These are phyloP conservation scores for Arion vulgaris DNA, from an alignment of 1,140 invertebrate species.

Conservation along the genomic window DNA sequence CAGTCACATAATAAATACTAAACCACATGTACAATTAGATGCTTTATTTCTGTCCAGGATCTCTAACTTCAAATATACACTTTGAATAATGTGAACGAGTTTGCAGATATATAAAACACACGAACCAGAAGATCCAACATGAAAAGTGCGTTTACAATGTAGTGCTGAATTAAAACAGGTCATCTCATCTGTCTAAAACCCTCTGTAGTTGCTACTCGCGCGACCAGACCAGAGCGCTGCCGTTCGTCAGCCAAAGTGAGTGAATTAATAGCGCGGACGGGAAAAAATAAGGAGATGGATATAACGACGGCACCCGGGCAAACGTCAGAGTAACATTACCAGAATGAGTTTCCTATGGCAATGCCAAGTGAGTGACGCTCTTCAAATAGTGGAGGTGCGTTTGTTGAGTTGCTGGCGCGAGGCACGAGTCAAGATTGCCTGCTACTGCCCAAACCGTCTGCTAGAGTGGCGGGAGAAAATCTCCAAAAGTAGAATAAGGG, in stretches of 20 bases:
- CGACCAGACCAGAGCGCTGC: background rate
- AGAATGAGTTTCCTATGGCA: background rate
- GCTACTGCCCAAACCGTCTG: background rate
- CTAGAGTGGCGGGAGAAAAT: background rate
- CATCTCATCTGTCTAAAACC: constrained; percentile 1
- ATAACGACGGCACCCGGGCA: constrained; percentile 1
- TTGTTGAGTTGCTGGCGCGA: background rate
- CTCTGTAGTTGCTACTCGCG: background rate
- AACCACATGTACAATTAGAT: no score
- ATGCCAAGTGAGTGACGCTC: background rate
- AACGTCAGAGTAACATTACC: constrained; percentile 3
- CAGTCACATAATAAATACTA: no score
- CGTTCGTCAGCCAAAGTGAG: background rate
- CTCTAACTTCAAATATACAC: no score
- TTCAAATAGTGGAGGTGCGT: background rate
- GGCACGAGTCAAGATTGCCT: constrained; percentile 4
- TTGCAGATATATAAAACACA: no score
- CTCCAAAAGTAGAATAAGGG: background rate
- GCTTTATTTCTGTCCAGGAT: no score
- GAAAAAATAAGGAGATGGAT: background rate
- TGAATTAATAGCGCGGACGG: constrained; percentile 24
- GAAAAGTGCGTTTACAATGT: background rate
- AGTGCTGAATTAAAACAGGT: background rate
- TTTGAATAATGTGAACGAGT: no score
- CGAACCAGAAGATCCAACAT: background rate